Percentiles rank a stretch among this genome's conserved stretches.
Conservation (phyloP, 2,888 invertebrate genomes). For the Ophion ellenae region DNA sequence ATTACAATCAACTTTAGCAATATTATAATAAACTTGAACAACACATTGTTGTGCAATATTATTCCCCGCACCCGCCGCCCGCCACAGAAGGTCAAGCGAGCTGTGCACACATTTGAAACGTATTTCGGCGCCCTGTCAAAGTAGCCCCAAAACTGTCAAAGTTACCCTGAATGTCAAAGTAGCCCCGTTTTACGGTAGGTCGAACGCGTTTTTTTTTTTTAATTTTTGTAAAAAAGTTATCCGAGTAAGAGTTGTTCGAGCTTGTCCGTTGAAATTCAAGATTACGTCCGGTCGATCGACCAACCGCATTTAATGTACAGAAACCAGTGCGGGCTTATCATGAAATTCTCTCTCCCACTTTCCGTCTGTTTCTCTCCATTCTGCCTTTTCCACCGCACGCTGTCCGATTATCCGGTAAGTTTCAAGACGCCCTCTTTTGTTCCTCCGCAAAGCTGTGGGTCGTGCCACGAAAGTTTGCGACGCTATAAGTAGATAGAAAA, state of each 20-base stretch:
- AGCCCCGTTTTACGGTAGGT: background rate
- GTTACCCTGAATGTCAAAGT: too few species aligned
- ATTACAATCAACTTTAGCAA: too few species aligned
- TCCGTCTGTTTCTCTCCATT: background rate
- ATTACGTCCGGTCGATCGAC: slow-evolving; percentile 50
- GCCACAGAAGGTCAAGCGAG: too few species aligned
- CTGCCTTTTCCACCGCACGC: slow-evolving; percentile 13
- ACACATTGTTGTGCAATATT: too few species aligned
- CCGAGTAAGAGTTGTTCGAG: slow-evolving; percentile 4
- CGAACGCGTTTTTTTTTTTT: background rate
- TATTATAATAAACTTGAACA: too few species aligned
- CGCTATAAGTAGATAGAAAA: background rate
- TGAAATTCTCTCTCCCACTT: background rate
- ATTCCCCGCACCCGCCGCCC: too few species aligned
- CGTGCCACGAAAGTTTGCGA: slow-evolving; percentile 46
- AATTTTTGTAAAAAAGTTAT: background rate
- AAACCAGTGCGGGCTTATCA: background rate
- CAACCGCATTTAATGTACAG: slow-evolving; percentile 47
- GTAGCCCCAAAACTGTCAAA: too few species aligned
- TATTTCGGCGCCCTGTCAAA: too few species aligned
- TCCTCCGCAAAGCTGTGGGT: slow-evolving; percentile 5
- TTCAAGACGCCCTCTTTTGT: slow-evolving; percentile 44
- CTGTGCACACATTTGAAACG: too few species aligned
- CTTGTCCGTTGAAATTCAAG: slow-evolving; percentile 38
- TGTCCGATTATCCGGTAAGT: slow-evolving; percentile 53